Evolutionary conservation across 2,797 vertebrate species (phyloP), one percentile per base, ranked within the genome.

Genomic region (Sebastes aleutianus): DNA sequence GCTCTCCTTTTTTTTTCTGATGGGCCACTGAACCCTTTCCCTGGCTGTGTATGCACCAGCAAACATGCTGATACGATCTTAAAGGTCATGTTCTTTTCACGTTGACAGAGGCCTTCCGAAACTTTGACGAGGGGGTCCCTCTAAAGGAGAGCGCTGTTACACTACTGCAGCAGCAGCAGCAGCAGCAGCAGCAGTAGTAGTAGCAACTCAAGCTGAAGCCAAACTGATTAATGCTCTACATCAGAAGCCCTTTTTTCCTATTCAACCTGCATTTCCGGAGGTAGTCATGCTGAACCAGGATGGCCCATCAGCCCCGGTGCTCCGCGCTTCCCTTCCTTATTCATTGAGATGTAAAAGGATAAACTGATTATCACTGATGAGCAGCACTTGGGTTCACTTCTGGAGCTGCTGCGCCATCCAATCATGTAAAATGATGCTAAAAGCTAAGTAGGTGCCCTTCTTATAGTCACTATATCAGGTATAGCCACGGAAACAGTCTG

Each of bases 1-100:
- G 11, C 61, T 34, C 68, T 84, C 74, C 77, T 73, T 78, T 82
- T 96, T 96, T 66, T 54, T 95, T 96, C 95, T 96, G 96, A 96
- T 95, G 96, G 95, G 88, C 91, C 88, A 95, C 95, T 82, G 86
- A 98, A 97, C 97, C 97, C 96, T 97, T 96, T 96, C 96, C 94
- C 83, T 66, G 77, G 86, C 94, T 96, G 96, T 97, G 98, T 95
- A 95, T 98, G 98, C 98, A 98, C 97, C 97, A 98, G 98, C 98
- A 99, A 99, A 98, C 98, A 99, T 97, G 97, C 97, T 98, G 98
- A 98, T 98, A 97, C 97, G 94, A 97, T 97, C 97, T 95, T 99
- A 99, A 99, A 99, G 98, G 98, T 98, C 98, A 97, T 98, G 98
- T 99, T 98, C 98, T 99, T 99, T 99, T 98, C 97, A 99, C 96